Base-by-base conservation (phyloP, 2,888 invertebrate genomes). In the Cerastis leucographa region DNA sequence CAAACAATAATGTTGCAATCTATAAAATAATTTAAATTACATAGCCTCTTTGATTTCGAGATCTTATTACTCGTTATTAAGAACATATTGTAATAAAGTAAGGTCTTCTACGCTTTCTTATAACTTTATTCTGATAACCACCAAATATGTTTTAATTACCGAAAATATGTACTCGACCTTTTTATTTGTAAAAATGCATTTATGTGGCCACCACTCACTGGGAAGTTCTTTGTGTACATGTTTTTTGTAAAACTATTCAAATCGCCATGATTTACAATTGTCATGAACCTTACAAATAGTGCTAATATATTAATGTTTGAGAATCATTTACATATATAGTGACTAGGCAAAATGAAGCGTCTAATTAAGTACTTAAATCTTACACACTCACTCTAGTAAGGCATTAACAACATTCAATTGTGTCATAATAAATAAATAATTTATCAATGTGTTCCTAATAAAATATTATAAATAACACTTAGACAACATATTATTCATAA, bases 341-440 rank as follows among this genome's bases (percentile, higher is more conserved):
- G 94, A 93, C 94, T 92, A 92, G 92, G 89, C 87, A 87, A 90
- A 88, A 87, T 83, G 78, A 92, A 91, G 91, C 90, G 82, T 88
- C 84, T 89, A 90, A 90, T 84, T 80, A 88, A 89, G 84, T 88
- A 85, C 91, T 90, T 90, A 91, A 86, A 71, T 80, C 91, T 92
- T 91, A 87, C 89, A 90, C 91, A 89, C 90, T 91, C 92, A 89
- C 89, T 90, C 92, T 94, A 93, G 90, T 94, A 94, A 94, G 94
- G 94, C 94, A 91, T 89, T 92, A 91, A 90, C 88, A 89, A 90
- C 87, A 88, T 88, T 87, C 61, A 83, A 85, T 82, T 61, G 87
- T 86, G 78, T 89, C 78, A 74, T 83, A 87, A 89, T 85, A 85
- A 87, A 87, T 88, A 80, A 82, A 83, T 76, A 78, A 78, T 77